A percentile compares a stretch with the other conserved stretches of the same genome.
phyloP scores from a whole-genome alignment of 2,113 vertebrate genomes.

The Axis porcinus region DNA sequence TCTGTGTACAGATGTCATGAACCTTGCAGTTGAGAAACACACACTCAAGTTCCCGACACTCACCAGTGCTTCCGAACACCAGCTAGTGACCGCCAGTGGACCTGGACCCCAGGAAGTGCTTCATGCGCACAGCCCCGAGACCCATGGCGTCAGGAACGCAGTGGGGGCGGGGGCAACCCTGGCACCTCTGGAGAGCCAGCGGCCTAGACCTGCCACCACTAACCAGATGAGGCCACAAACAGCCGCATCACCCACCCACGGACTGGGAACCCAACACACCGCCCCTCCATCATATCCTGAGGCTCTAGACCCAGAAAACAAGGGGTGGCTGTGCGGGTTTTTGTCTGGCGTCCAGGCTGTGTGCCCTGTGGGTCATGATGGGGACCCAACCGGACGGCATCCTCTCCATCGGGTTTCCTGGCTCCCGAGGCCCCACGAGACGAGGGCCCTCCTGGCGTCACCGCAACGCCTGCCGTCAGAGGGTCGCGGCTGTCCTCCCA shows the following conservation, averaged over 20 bases:
- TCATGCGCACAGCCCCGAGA: neutral
- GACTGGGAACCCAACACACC: neutral
- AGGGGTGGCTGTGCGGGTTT: rapidly evolving
- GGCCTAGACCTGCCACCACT: neutral
- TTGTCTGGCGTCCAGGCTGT: neutral
- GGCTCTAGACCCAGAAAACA: neutral
- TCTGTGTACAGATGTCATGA: neutral
- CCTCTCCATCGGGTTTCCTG: neutral
- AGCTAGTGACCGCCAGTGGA: rapidly evolving
- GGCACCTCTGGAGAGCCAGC: neutral
- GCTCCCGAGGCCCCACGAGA: no score
- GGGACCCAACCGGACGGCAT: neutral
- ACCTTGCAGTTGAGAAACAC: neutral
- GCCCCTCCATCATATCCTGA: rapidly evolving
- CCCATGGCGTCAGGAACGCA: neutral
- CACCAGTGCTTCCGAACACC: neutral
- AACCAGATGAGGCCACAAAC: rapidly evolving
- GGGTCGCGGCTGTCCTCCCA: neutral
- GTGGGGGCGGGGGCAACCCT: rapidly evolving
- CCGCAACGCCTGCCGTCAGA: rapidly evolving
- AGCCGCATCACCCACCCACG: neutral
- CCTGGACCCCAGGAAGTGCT: neutral
- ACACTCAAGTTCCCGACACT: neutral
- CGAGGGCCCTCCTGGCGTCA: neutral
- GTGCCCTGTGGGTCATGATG: neutral